Conservation (phyloP, 2,888 invertebrate genomes). For the Sthenelais limicola region DNA sequence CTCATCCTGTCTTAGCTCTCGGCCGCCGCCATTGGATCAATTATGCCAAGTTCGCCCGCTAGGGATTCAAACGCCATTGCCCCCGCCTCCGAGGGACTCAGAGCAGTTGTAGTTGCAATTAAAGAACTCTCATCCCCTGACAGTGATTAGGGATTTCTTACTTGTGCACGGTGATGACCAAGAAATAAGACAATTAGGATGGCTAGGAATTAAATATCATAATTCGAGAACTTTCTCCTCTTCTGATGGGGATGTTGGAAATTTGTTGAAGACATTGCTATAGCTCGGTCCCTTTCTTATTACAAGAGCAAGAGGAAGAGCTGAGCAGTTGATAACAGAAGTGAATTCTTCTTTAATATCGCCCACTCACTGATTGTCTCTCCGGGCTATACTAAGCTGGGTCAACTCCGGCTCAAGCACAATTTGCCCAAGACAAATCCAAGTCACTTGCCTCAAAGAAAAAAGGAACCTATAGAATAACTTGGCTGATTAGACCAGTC, state of each 20-base stretch:
- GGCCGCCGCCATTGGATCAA: neutral
- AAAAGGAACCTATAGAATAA: conserved; percentile 1
- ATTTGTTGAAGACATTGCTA: neutral
- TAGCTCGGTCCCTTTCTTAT: too few species aligned
- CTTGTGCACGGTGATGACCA: neutral
- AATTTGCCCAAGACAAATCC: conserved; percentile 19
- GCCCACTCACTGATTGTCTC: conserved; percentile 27
- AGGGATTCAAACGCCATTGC: neutral
- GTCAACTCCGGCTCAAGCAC: conserved; percentile 22
- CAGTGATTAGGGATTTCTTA: conserved; percentile 31
- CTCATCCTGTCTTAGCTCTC: conserved; percentile 14
- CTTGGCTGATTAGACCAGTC: neutral
- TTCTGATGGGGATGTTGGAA: neutral
- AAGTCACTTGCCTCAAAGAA: neutral
- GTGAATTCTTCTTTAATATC: conserved; percentile 21
- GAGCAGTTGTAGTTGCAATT: conserved; percentile 18
- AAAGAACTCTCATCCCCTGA: conserved; percentile 1
- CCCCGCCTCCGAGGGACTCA: too few species aligned
- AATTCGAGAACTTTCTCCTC: too few species aligned
- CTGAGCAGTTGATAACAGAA: too few species aligned
- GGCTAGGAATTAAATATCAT: conserved; percentile 20
- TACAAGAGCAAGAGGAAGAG: too few species aligned
- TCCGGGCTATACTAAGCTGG: neutral
- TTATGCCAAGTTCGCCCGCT: conserved; percentile 12
- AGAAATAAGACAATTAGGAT: conserved; percentile 18